Evolutionary conservation across 2,888 invertebrate genomes (phyloP), one percentile per base, ranked within the genome.

Genomic region (Seira ritae): DNA sequence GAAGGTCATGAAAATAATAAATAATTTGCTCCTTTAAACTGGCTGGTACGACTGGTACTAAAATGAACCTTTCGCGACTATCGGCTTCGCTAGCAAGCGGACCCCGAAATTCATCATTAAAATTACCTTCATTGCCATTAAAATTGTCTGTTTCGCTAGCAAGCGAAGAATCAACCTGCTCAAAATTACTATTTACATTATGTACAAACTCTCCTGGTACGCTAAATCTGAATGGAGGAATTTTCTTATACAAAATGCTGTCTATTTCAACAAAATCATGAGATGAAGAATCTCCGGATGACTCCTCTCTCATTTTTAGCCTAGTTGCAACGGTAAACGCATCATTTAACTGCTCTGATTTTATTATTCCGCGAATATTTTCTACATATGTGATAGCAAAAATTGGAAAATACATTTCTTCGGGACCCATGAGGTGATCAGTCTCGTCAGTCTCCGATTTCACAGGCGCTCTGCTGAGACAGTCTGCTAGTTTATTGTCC

Each of bases 401-500:
- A 8, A 65, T 19, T 0, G 82, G 82, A 6, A 31, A 22, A 55
- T 60, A 77, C 0, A n/a, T 31, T 10, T 20, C 50, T n/a, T 76
- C 69, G 0, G 60, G 69, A 19, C 75, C 24, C 0, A 15, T 19
- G n/a, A 71, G 71, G 0, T 70, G 66, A 79, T 70, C 71, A 71
- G 55, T 1, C 67, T 72, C 60, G 2, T 15, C 67, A 55, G 20
- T n/a, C 10, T 42, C 1, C 12, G 42, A 17, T 17, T 80, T 74
- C 2, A 75, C 69, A 2, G 72, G 71, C n/a, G 46, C 42, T 22
- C 85, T 62, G 0, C 83, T 83, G 1, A 85, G 65, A 6, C 66
- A 37, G 60, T 85, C 85, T 0, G 85, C 85, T 10, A 79, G 60
- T 10, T 78, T 50, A 20, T 85, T 85, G 1, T 66, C 19, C n/a